A percentile compares a stretch with the other conserved stretches of the same genome.
These are phyloP conservation scores for Brachionus calyciflorus DNA, from an alignment of 1,140 invertebrate species.

Conservation along the genomic window DNA sequence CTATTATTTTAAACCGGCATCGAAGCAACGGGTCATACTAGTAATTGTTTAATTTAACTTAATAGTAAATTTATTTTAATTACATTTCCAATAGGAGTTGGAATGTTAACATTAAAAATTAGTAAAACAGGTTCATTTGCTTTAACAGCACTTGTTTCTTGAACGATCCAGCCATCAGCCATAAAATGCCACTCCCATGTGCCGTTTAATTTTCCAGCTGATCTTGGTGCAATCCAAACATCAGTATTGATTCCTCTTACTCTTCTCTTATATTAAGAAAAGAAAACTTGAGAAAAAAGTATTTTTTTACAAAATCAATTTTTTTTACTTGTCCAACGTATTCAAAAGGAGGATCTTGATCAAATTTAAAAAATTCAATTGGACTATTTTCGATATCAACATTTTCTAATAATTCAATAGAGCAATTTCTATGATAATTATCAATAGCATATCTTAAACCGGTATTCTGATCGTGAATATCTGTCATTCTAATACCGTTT, in stretches of 20 bases:
- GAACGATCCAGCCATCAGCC: slow-evolving; percentile 42
- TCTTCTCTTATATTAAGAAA: background rate
- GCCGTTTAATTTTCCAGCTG: background rate
- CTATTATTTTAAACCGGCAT: too few relatives aligned
- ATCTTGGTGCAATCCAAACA: slow-evolving; percentile 40
- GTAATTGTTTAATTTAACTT: too few relatives aligned
- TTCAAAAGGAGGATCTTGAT: slow-evolving; percentile 24
- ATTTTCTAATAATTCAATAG: background rate
- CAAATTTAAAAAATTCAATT: slow-evolving; percentile 30
- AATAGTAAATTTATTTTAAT: too few relatives aligned
- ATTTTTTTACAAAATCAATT: background rate
- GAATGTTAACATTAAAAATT: slow-evolving; percentile 9
- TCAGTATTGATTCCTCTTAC: slow-evolving; percentile 41
- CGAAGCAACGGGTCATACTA: too few relatives aligned
- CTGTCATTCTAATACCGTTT: slow-evolving; percentile 16
- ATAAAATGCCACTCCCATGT: slow-evolving; percentile 44
- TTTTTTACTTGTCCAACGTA: slow-evolving; percentile 42
- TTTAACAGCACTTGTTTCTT: slow-evolving; percentile 41
- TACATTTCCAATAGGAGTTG: slow-evolving; percentile 18
- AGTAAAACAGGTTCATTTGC: background rate
- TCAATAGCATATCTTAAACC: slow-evolving; percentile 4
- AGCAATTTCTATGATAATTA: slow-evolving; percentile 30
- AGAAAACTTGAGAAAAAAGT: background rate
- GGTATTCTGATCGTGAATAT: slow-evolving; percentile 36
- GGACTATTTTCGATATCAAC: background rate